Evolutionary conservation across 2,797 vertebrate species (phyloP).

Genomic region (Syngnathus acus): DNA sequence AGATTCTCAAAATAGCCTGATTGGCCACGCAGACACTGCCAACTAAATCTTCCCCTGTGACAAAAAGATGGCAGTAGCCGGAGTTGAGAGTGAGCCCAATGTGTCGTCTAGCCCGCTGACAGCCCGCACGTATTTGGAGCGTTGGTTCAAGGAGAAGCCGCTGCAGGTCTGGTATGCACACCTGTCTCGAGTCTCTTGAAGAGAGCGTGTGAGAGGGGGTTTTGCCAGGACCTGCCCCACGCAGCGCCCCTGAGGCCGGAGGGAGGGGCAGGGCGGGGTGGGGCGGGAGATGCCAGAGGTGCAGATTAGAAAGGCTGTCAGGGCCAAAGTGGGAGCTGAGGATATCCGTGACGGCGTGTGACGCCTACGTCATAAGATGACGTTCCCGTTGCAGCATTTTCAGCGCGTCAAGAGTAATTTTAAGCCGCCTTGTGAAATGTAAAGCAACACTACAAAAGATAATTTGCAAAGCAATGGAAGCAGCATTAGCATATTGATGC

Average conservation of each 20-base stretch:
- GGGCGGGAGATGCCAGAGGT: constrained; percentile 41
- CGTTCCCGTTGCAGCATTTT: neutral
- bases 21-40: constrained; percentile 34
- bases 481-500: constrained; percentile 47
- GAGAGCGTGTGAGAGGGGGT: constrained; percentile 23
- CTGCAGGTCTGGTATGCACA: constrained; percentile 68
- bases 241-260: constrained; percentile 29
- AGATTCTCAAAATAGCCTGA: constrained; percentile 53
- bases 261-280: constrained; percentile 22
- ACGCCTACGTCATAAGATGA: neutral
- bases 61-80: constrained; percentile 25
- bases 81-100: constrained; percentile 36
- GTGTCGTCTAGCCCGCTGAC: constrained; percentile 17
- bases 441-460: neutral
- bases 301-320: constrained; percentile 56
- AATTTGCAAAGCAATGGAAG: constrained; percentile 16
- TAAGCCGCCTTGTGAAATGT: neutral
- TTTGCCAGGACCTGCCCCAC: constrained; percentile 65
- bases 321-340: constrained; percentile 48
- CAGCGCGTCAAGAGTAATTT: neutral
- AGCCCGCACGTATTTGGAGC: constrained; percentile 16
- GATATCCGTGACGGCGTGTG: constrained; percentile 22
- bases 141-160: neutral
- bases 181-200: constrained; percentile 61
- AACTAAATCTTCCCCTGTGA: constrained; percentile 35